These are phyloP conservation scores for Oryzias javanicus DNA, from an alignment of 2,113 vertebrate species.

Conservation along the genomic window DNA sequence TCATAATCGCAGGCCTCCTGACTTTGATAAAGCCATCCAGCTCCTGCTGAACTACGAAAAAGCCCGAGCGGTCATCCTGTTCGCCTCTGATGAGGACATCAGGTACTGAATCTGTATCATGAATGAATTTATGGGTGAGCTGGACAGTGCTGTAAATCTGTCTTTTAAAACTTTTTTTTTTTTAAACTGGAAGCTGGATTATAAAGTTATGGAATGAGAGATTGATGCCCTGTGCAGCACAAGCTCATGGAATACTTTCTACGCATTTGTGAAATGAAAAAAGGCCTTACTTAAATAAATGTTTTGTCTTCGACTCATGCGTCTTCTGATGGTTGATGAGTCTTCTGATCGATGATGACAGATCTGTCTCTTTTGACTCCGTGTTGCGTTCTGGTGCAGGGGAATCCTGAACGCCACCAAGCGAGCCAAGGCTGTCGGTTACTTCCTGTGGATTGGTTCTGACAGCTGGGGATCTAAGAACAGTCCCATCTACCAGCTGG, in stretches of 20 bases:
- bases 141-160: too few relatives aligned
- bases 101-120: conserved; percentile 67
- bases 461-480: conserved; percentile 97
- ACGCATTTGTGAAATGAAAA: too few relatives aligned
- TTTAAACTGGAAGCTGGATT: too few relatives aligned
- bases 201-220: too few relatives aligned
- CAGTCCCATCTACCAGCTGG: conserved; percentile 84
- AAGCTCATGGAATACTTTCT: too few relatives aligned
- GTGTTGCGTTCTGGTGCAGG: conserved; percentile 65
- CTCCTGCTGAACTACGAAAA: conserved; percentile 88
- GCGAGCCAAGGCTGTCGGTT: conserved; percentile 87
- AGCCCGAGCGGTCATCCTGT: conserved; percentile 88
- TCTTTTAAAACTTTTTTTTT: too few relatives aligned
- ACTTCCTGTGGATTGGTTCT: conserved; percentile 95
- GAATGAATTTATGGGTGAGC: too few relatives aligned
- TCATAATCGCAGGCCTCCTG: conserved; percentile 83
- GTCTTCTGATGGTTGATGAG: too few relatives aligned
- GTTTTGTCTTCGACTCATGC: too few relatives aligned
- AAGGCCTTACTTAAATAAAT: too few relatives aligned
- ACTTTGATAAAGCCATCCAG: conserved; percentile 91
- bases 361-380: background rate
- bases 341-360: background rate
- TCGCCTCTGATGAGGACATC: conserved; percentile 94
- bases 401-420: conserved; percentile 91
- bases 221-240: too few relatives aligned